Evolutionary conservation across 2,113 vertebrate species (phyloP), one percentile per base, ranked within the genome.

Genomic region (Spermophilus dauricus): DNA sequence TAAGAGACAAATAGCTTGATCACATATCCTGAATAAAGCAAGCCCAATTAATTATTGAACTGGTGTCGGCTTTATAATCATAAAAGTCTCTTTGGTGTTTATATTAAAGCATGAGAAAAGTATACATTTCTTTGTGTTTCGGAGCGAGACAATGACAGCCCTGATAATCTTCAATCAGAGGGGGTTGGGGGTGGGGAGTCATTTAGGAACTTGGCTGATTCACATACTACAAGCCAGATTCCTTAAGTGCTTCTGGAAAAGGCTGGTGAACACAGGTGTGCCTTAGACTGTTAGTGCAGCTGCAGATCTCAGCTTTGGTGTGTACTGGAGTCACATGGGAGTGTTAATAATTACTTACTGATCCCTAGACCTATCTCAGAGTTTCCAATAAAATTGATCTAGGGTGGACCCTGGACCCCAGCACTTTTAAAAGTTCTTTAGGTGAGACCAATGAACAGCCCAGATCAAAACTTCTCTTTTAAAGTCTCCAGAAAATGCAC

Each of bases 31-130:
- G 65, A 96, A 32, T 61, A 95, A 95, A 58, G 28, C 12, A 45
- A 81, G n/a, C 42, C 56, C 34, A 45, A 69, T 89, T 84, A 34
- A n/a, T 77, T 75, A 81, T 48, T 87, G 51, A 97, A 39, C 3
- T 28, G 37, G 32, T 86, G 69, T 24, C 0, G 0, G 9, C 61
- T 95, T 97, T 94, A 56, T 51, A 86, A 90, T 48, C 83, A 67
- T 8, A 91, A 83, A 83, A 97, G 20, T 17, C 32, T 37, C 84
- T 93, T 97, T 1, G 34, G 30, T 93, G 83, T 96, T 94, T 73
- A 16, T 17, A 18, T 8, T 48, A 70, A 73, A 93, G 2, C 20
- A 58, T 48, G 48, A 95, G 69, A 73, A 92, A 95, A 89, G 53
- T 42, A 65, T 42, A 34, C 26, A 22, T 32, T 76, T 42, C 32